phyloP scores from a whole-genome alignment of 2,113 vertebrate genomes.

The Nematolebias whitei region DNA sequence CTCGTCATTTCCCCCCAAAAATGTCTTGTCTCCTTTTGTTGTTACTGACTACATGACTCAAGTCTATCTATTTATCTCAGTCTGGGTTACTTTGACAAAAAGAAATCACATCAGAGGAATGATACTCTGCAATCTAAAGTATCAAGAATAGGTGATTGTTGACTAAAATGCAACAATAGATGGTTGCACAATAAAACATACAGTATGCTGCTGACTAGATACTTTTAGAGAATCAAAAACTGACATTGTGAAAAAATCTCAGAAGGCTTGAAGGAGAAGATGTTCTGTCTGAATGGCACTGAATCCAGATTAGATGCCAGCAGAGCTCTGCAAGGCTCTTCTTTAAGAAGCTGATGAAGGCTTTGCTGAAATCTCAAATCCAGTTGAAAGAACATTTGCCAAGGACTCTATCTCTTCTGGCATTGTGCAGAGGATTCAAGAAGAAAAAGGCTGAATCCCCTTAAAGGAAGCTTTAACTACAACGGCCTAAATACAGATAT shows the following conservation, averaged over 20 bases:
- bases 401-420: not conserved
- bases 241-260: not conserved
- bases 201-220: not conserved
- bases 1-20: not conserved
- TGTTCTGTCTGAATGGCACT: conserved; percentile 5
- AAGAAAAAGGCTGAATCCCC: not conserved
- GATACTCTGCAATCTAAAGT: not conserved
- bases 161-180: not conserved
- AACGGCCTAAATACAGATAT: not conserved
- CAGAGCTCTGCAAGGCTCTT: not conserved
- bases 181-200: conserved; percentile 2
- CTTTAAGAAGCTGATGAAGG: conserved; percentile 1
- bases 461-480: not conserved
- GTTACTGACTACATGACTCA: not conserved
- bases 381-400: not conserved
- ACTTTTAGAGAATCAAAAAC: not conserved
- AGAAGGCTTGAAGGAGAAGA: not conserved
- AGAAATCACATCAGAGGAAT: not conserved
- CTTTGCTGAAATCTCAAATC: conserved; percentile 9
- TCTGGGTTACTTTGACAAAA: not conserved
- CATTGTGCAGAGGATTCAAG: conserved; percentile 7
- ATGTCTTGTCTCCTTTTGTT: not conserved
- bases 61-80: not conserved
- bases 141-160: not conserved
- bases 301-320: not conserved